Evolutionary conservation across 2,113 vertebrate genomes (phyloP).

Genomic region (Malurus elegans): DNA sequence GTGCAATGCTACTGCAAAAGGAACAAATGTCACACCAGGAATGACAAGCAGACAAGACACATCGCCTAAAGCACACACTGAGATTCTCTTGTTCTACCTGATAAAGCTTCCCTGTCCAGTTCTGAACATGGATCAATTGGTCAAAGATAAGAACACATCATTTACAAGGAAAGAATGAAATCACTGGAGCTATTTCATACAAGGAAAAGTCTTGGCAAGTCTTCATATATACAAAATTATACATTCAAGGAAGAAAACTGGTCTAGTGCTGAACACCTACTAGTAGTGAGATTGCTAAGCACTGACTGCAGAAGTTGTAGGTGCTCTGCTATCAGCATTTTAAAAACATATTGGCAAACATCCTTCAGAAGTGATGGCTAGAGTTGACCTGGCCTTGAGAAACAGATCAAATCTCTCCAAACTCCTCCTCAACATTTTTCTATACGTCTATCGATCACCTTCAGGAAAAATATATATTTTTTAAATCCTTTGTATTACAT

Average conservation of each 20-base stretch:
- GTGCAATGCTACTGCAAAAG: not conserved
- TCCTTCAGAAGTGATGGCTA: not conserved
- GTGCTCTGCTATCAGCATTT: not conserved
- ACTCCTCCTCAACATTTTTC: not conserved
- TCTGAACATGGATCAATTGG: not conserved
- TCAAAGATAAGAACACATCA: not conserved
- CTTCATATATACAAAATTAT: not conserved
- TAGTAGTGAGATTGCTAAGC: not conserved
- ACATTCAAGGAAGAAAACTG: not conserved
- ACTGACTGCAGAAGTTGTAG: not conserved
- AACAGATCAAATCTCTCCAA: not conserved
- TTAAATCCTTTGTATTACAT: not conserved
- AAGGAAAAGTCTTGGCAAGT: not conserved
- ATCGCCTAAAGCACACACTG: not conserved
- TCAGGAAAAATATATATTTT: too few species aligned
- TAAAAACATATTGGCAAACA: not conserved
- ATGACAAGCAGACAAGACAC: not conserved
- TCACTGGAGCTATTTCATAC: not conserved
- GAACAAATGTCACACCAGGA: not conserved
- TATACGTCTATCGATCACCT: not conserved
- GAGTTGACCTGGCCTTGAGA: not conserved
- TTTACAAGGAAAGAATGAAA: not conserved
- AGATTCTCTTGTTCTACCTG: not conserved
- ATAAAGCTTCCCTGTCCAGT: not conserved
- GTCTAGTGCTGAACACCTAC: not conserved